phyloP scores from a whole-genome alignment of 1,140 invertebrate genomes.

The Cecropterus lyciades region DNA sequence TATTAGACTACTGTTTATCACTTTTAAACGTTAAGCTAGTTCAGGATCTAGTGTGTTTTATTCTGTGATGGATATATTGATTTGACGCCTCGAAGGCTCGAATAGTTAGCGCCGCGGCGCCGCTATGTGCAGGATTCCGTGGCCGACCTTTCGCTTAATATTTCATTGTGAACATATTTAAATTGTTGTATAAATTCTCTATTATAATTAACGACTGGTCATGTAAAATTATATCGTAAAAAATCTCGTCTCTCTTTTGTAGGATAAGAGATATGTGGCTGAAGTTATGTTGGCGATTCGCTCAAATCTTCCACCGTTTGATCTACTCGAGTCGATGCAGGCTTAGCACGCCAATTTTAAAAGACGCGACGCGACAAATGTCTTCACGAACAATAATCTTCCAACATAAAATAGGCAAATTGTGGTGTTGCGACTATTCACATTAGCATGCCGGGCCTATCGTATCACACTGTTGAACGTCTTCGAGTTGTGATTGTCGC shows the following conservation, averaged over 20 bases:
- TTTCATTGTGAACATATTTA: conserved; percentile 34
- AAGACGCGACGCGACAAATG: too few species aligned
- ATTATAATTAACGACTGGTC: conserved; percentile 54
- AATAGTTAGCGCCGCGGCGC: conserved; percentile 9
- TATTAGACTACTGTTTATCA: conserved; percentile 74
- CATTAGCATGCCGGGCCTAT: background rate
- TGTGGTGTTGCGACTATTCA: background rate
- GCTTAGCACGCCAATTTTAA: too few species aligned
- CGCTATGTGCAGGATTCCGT: background rate
- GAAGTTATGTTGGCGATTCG: background rate
- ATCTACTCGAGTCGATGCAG: too few species aligned
- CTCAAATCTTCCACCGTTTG: background rate
- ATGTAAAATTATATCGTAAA: conserved; percentile 45
- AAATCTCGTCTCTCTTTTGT: conserved; percentile 23
- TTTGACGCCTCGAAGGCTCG: conserved; percentile 61
- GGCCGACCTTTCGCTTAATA: conserved; percentile 20
- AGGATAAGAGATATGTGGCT: conserved; percentile 44
- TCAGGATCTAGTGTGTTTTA: conserved; percentile 68
- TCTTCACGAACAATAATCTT: too few species aligned
- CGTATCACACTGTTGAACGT: background rate
- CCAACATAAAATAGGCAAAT: background rate
- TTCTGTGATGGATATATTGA: conserved; percentile 71
- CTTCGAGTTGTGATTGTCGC: conserved; percentile 6
- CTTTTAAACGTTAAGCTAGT: conserved; percentile 64
- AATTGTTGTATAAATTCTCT: conserved; percentile 45